Evolutionary conservation across 2,888 invertebrate species (phyloP), one percentile per base, ranked within the genome.

Genomic region (Tortrix viridana): DNA sequence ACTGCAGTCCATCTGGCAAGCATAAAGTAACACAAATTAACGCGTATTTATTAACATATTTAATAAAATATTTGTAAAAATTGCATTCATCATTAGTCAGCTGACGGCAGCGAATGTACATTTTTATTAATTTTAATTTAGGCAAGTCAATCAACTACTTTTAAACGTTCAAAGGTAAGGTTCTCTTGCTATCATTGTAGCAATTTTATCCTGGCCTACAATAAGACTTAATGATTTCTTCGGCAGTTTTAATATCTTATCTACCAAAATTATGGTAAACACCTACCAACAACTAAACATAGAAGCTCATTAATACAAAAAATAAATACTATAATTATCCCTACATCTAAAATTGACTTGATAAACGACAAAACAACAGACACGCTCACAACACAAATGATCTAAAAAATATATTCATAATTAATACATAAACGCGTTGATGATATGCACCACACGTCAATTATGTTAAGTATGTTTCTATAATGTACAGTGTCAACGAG

Each of bases 361-460:
- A 68, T 74, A 60, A 50, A 65, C 53, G 60, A 60, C 50, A 57
- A 65, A 59, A 65, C 52, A 67, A 78, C 77, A 73, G 59, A 63
- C 73, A 77, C 76, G 74, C 74, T 78, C 77, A 80, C 76, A 79
- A 80, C 76, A 68, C 72, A 79, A 79, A 69, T 61, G 64, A 65
- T 68, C 72, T 74, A 70, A 73, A 75, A 69, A 69, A 74, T 64
- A 58, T 47, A 38, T 37, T 41, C 20, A 52, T 46, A 57, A 60
- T 46, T 60, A 53, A 23, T 9, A 19, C 19, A 14, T 41, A 43
- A 44, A 41, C 44, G 19, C 26, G 50, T 49, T 47, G 46, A 57
- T 50, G 38, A 46, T 57, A 46, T 41, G 62, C 38, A 57, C 23
- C 56, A 49, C 32, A 43, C 26, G 48, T 55, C 32, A 44, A 43